phyloP scores from a whole-genome alignment of 2,888 invertebrate genomes.

The Caenorhabditis zanzibari region DNA sequence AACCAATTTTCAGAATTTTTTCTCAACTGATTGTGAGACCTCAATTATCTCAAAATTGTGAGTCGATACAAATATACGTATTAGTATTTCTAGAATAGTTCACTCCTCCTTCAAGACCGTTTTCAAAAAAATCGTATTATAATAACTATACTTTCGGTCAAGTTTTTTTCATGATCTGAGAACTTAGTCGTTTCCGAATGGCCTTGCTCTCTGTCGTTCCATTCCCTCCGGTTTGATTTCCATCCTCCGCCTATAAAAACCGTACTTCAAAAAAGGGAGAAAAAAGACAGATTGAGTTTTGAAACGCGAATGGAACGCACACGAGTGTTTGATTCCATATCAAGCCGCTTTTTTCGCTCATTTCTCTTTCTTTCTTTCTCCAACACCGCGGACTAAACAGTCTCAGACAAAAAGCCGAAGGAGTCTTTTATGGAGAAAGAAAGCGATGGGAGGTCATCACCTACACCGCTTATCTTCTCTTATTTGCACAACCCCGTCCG shows the following conservation, averaged over 20 bases:
- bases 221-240: conserved; percentile 13
- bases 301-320: conserved; percentile 44
- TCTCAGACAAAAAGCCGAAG: conserved; percentile 50
- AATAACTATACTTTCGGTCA: too few relatives aligned
- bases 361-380: conserved; percentile 34
- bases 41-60: too few relatives aligned
- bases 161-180: conserved; percentile 24
- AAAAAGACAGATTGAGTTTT: conserved; percentile 39
- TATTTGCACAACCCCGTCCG: conserved; percentile 64
- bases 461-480: conserved; percentile 60
- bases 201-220: conserved; percentile 42
- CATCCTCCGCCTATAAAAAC: conserved; percentile 30
- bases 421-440: conserved; percentile 47
- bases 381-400: background rate
- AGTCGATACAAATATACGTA: too few relatives aligned
- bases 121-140: too few relatives aligned
- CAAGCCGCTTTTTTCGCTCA: conserved; percentile 56
- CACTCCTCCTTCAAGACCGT: too few relatives aligned
- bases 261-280: conserved; percentile 33
- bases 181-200: conserved; percentile 37
- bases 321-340: conserved; percentile 66
- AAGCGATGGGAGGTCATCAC: conserved; percentile 58
- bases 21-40: too few relatives aligned
- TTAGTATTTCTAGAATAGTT: too few relatives aligned
- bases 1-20: too few relatives aligned